These are phyloP conservation scores for Microcebus murinus DNA, from an alignment of 2,113 vertebrate species.

Conservation along the genomic window DNA sequence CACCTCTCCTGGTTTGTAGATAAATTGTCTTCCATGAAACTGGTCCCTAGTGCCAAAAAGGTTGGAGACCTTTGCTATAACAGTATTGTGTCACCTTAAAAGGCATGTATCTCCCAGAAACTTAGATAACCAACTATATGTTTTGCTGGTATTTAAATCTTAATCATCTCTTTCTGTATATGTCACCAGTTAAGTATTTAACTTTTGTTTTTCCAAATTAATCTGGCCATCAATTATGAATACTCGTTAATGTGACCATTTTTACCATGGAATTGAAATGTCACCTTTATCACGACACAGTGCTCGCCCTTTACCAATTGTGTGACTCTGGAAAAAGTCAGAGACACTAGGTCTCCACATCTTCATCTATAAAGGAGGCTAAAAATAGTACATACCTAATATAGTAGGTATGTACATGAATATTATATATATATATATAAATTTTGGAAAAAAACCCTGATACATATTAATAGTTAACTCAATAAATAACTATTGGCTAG, in stretches of 20 bases:
- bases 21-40: too few species aligned
- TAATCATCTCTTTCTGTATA: not conserved
- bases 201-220: not conserved
- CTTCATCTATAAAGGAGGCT: not conserved
- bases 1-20: too few species aligned
- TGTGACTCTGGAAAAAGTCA: not conserved
- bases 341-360: not conserved
- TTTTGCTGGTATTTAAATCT: not conserved
- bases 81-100: not conserved
- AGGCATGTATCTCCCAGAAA: not conserved
- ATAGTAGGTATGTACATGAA: rapidly evolving
- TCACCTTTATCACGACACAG: too few species aligned
- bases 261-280: not conserved
- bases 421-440: not conserved
- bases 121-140: not conserved
- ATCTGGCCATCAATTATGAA: not conserved
- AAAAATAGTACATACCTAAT: not conserved
- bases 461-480: not conserved
- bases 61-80: not conserved
- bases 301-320: rapidly evolving
- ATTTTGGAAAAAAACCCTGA: not conserved
- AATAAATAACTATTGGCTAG: not conserved
- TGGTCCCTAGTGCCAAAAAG: too few species aligned
- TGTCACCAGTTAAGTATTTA: not conserved
- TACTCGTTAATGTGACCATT: not conserved